These are phyloP conservation scores for Hemaris fuciformis DNA, from an alignment of 2,888 invertebrate genomes.

Conservation along the genomic window DNA sequence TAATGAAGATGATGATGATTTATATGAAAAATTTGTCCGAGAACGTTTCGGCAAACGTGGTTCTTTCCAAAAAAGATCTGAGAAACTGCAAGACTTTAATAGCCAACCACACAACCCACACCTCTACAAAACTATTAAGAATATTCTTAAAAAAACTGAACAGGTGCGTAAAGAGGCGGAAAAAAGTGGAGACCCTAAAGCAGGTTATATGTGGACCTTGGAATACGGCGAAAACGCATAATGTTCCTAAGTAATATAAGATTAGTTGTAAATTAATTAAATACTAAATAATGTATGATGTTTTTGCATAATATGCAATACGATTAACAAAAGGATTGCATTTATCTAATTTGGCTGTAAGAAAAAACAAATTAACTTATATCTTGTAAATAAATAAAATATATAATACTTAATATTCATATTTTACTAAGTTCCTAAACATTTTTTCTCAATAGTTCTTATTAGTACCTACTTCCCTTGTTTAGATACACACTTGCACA, in stretches of 20 bases:
- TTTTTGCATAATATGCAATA: background rate
- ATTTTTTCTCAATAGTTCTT: no score
- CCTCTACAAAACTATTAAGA: conserved; percentile 55
- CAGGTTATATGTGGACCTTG: conserved; percentile 78
- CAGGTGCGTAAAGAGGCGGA: conserved; percentile 62
- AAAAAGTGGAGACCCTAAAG: conserved; percentile 68
- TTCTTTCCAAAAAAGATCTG: conserved; percentile 57
- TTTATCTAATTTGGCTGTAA: background rate
- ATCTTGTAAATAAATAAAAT: conserved; percentile 1
- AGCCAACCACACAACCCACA: conserved; percentile 46
- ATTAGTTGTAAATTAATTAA: background rate
- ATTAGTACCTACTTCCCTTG: no score
- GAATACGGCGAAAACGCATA: conserved; percentile 74
- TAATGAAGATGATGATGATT: conserved; percentile 54
- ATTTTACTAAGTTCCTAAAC: background rate
- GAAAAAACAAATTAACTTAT: background rate
- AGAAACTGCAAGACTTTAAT: conserved; percentile 45
- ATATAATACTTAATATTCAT: background rate
- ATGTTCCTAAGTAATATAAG: background rate
- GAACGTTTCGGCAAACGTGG: conserved; percentile 71
- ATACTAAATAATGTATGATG: background rate
- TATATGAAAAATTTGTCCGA: conserved; percentile 73
- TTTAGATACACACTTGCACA: no score
- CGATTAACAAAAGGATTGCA: background rate
- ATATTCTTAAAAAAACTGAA: conserved; percentile 66